These are phyloP conservation scores for Mastigias papua DNA, from an alignment of 30 jellyfish, hydroid and myxozoan species.

Conservation along the genomic window DNA sequence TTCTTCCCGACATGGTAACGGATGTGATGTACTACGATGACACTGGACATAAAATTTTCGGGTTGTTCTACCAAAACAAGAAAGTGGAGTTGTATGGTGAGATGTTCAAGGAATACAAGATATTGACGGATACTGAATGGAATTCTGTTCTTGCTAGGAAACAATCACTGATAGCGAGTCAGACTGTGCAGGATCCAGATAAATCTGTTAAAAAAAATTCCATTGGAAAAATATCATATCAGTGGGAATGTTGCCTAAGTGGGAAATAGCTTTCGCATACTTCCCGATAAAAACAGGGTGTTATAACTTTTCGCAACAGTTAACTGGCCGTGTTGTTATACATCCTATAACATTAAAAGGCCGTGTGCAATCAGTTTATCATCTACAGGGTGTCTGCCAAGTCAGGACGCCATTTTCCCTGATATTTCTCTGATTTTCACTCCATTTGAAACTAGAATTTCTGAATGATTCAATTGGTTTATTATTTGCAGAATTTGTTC, in stretches of 20 bases:
- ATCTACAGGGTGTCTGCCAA: too few species aligned
- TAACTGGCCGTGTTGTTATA: too few species aligned
- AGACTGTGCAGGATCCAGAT: neutral
- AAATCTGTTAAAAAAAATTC: neutral
- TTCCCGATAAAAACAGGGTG: neutral
- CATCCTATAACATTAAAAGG: too few species aligned
- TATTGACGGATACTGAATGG: constrained; percentile 27
- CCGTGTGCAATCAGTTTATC: too few species aligned
- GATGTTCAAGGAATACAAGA: constrained; percentile 7
- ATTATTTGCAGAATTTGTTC: too few species aligned
- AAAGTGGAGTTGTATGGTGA: constrained; percentile 35
- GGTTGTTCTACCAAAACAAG: neutral
- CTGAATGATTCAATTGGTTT: too few species aligned
- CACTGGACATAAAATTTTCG: constrained; percentile 11
- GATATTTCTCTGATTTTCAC: too few species aligned
- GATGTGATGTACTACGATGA: constrained; percentile 15
- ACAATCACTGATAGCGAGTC: neutral
- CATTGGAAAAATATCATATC: neutral
- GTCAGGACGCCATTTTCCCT: too few species aligned
- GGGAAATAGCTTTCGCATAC: neutral
- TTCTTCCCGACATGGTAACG: neutral
- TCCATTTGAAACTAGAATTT: too few species aligned
- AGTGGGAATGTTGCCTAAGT: constrained; percentile 22
- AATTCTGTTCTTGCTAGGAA: neutral
- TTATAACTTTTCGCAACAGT: neutral